A percentile compares a stretch with the other conserved stretches of the same genome.
Conservation (phyloP, 2,888 invertebrate species). For the Pyrgus malvae region DNA sequence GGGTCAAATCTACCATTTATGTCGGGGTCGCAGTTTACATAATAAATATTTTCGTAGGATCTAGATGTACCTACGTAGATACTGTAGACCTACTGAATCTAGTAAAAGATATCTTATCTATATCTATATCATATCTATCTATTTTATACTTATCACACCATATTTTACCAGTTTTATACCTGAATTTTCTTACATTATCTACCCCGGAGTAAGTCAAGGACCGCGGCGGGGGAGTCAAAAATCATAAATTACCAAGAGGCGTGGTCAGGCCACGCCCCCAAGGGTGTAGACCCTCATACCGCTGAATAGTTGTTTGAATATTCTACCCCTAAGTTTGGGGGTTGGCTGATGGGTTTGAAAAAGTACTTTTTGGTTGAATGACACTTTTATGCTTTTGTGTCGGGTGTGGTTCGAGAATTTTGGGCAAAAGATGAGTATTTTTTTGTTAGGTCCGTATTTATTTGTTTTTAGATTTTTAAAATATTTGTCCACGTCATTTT, state of each 20-base stretch:
- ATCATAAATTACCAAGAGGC: slow-evolving; percentile 36
- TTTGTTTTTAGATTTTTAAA: background rate
- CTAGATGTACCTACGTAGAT: too few relatives aligned
- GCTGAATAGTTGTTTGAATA: slow-evolving; percentile 21
- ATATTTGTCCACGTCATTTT: too few relatives aligned
- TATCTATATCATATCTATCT: too few relatives aligned
- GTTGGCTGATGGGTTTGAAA: slow-evolving; percentile 16
- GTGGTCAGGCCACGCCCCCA: slow-evolving; percentile 39
- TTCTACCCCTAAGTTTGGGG: slow-evolving; percentile 21
- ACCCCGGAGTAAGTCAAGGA: background rate
- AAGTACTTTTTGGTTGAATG: slow-evolving; percentile 11
- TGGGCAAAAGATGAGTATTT: background rate
- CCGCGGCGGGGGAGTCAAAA: slow-evolving; percentile 31
- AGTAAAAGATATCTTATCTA: too few relatives aligned
- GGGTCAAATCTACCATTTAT: too few relatives aligned
- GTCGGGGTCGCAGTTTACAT: too few relatives aligned
- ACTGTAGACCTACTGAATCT: too few relatives aligned
- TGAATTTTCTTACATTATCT: background rate
- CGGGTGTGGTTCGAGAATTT: background rate
- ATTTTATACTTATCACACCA: too few relatives aligned
- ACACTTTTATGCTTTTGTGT: slow-evolving; percentile 2
- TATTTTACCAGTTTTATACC: too few relatives aligned
- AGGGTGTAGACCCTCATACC: slow-evolving; percentile 18
- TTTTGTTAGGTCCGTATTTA: background rate
- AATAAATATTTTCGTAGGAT: too few relatives aligned